phyloP scores from a whole-genome alignment of 2,113 vertebrate genomes.

The Siniperca chuatsi region DNA sequence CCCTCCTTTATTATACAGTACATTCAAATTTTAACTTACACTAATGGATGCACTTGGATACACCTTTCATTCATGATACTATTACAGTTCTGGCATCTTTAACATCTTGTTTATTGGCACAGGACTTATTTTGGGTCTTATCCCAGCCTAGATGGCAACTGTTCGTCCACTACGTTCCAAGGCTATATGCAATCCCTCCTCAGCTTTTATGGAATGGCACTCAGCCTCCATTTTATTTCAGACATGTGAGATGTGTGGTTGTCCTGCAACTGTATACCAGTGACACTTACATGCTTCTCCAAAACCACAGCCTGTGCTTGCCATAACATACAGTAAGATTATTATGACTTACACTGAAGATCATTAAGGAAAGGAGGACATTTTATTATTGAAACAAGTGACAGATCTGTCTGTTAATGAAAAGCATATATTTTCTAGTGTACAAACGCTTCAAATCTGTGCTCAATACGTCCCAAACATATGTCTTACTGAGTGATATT shows the following conservation, averaged over 20 bases:
- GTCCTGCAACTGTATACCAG: constrained; percentile 73
- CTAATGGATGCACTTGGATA: background rate
- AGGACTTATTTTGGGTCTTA: constrained; percentile 75
- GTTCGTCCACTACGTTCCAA: constrained; percentile 71
- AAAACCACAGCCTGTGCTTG: constrained; percentile 44
- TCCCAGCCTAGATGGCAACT: constrained; percentile 71
- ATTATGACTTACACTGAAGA: constrained; percentile 7
- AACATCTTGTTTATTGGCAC: constrained; percentile 73
- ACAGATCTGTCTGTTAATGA: constrained; percentile 33
- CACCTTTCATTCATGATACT: constrained; percentile 58
- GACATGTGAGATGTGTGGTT: constrained; percentile 68
- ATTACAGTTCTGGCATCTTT: constrained; percentile 57
- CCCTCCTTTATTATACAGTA: background rate
- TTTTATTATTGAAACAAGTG: constrained; percentile 41
- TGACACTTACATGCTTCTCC: constrained; percentile 77
- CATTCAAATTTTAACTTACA: background rate
- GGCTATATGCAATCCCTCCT: constrained; percentile 67
- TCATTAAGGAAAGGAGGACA: constrained; percentile 3
- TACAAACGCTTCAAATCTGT: background rate
- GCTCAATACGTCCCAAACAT: background rate
- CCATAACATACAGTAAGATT: background rate
- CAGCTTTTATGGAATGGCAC: constrained; percentile 71
- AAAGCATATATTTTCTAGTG: background rate
- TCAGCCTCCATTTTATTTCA: constrained; percentile 69
- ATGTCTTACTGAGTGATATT: background rate